These are phyloP conservation scores for Notodonta dromedarius DNA, from an alignment of 2,888 invertebrate genomes.

Conservation along the genomic window DNA sequence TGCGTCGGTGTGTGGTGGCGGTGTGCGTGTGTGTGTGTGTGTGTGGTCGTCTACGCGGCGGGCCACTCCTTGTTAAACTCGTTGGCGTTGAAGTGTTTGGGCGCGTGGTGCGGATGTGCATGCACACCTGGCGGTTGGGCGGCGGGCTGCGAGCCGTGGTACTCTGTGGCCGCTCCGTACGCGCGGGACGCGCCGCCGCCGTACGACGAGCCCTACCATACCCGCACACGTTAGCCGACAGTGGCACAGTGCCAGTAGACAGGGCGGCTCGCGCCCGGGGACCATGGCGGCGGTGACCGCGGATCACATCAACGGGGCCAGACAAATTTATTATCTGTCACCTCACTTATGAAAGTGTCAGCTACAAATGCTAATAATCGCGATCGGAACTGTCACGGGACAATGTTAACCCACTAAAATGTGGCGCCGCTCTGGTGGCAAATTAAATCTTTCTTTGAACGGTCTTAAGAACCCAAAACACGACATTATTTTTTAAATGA, in stretches of 20 bases:
- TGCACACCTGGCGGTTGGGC: slow-evolving; percentile 81
- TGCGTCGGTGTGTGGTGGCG: slow-evolving; percentile 5
- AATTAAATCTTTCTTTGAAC: no score
- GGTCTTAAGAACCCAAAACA: no score
- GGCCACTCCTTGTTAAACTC: slow-evolving; percentile 85
- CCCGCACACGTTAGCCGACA: slow-evolving; percentile 32
- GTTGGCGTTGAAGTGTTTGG: slow-evolving; percentile 81
- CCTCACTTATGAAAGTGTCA: no score
- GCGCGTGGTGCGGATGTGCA: slow-evolving; percentile 81
- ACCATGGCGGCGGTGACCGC: not conserved
- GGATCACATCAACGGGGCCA: no score
- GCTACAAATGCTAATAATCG: no score
- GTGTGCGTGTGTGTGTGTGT: not conserved
- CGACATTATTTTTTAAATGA: no score
- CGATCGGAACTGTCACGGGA: no score
- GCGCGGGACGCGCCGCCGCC: slow-evolving; percentile 76
- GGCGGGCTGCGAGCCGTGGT: slow-evolving; percentile 72
- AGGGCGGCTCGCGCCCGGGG: not conserved
- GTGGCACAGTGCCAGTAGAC: not conserved
- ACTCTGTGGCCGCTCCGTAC: slow-evolving; percentile 72
- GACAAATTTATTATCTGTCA: no score
- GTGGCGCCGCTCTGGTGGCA: no score
- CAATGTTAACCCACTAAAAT: no score
- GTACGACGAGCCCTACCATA: slow-evolving; percentile 79
- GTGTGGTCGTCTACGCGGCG: slow-evolving; percentile 65